phyloP scores from a whole-genome alignment of 2,797 vertebrate species.

The Hemitrygon akajei region DNA sequence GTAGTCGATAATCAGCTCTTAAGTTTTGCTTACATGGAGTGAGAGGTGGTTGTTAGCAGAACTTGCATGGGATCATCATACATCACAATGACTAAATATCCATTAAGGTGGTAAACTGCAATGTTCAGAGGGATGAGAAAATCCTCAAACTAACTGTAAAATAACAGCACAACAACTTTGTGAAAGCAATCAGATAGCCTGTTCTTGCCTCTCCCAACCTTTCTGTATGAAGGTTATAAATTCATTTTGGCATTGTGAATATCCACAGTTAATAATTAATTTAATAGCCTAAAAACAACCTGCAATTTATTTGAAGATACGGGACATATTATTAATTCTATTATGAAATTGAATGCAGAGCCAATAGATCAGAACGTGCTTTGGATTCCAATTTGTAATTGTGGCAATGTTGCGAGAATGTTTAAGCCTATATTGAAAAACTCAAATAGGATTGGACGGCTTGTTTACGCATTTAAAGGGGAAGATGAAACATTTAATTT shows the following conservation, averaged over 20 bases:
- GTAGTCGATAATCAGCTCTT: no score
- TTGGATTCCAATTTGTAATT: not conserved
- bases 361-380: not conserved
- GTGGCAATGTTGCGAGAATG: not conserved
- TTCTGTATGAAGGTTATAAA: not conserved
- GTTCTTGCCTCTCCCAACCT: not conserved
- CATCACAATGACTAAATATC: not conserved
- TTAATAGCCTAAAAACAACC: not conserved
- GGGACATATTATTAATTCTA: not conserved
- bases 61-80: not conserved
- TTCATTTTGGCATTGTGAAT: not conserved
- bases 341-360: not conserved
- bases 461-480: not conserved
- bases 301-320: not conserved
- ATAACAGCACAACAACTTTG: not conserved
- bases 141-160: not conserved
- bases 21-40: no score
- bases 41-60: no score
- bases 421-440: not conserved
- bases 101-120: not conserved
- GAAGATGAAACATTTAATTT: slow-evolving; percentile 18
- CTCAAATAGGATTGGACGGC: not conserved
- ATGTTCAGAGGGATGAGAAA: not conserved
- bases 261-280: not conserved
- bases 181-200: not conserved